Base-by-base conservation (phyloP, 2,888 invertebrate genomes). In the Entomobrya proxima region DNA sequence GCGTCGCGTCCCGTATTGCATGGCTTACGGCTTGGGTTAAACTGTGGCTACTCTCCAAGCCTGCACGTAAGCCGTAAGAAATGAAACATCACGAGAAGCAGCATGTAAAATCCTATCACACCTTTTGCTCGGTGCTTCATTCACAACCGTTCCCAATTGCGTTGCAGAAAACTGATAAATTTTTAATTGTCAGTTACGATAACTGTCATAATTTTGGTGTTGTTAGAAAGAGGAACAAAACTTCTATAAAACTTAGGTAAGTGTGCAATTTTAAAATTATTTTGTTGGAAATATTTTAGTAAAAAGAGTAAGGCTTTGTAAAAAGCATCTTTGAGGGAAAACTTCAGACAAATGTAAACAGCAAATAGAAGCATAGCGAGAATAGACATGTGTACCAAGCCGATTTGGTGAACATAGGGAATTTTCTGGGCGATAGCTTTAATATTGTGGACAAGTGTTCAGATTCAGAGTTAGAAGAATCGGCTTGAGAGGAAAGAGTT, bases 121-220 rank as follows among this genome's bases (percentile, higher is more conserved):
- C 85, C 79, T 80, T 84, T 55, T 74, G 61, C 61, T 85, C 61
- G 18, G 77, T 84, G 85, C 79, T 85, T 78, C 75, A 32, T 74
- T 74, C 79, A 85, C 85, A 85, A 85, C 85, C 85, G 85, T 85
- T 85, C 85, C 85, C 79, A 74, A 40, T 67, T 85, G 79, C 85
- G 80, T 85, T 85, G 85, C 75, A 75, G 75, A 75, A 80, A 79
- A 61, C 35, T 52, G 74, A 75, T 75, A 80, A 79, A 35, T 75
- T 85, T 74, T 79, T 32, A 85, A 64, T 85, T 75, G 50, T 15
- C 52, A 74, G 32, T 67, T 52, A 55, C 3, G 32, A 35, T 52
- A 35, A 32, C 24, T 3, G 15, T 11, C n/a, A 24, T 37, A 18
- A 85, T 35, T 85, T 85, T 80, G n/a, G 35, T 67, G 15, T 75